Percentiles rank a stretch among this genome's conserved stretches.
These are phyloP conservation scores for Loripinus fragilis DNA, from an alignment of 2,888 invertebrate species.

Conservation along the genomic window DNA sequence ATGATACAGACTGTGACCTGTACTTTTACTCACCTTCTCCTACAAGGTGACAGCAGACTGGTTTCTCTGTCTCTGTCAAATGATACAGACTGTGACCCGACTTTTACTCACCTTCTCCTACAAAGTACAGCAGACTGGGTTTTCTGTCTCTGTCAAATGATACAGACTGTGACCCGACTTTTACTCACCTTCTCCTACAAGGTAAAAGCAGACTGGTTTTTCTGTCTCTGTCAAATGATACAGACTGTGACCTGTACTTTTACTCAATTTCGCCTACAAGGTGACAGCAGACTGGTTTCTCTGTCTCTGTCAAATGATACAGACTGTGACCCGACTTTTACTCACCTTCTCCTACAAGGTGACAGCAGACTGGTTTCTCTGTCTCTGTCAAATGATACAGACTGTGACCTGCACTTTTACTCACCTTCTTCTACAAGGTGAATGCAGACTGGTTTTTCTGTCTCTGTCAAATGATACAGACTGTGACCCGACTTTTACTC, in stretches of 20 bases:
- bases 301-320: constrained; percentile 69
- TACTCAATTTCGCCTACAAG: constrained; percentile 55
- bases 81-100: constrained; percentile 59
- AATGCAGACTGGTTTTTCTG: constrained; percentile 58
- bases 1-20: constrained; percentile 61
- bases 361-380: constrained; percentile 64
- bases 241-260: no score
- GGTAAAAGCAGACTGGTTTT: constrained; percentile 69
- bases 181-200: constrained; percentile 32
- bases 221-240: constrained; percentile 69
- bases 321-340: constrained; percentile 13
- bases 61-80: constrained; percentile 69
- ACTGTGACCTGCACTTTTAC: constrained; percentile 43
- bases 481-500: constrained; percentile 36
- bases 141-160: constrained; percentile 68
- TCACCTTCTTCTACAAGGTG: constrained; percentile 63
- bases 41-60: constrained; percentile 66
- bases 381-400: constrained; percentile 69
- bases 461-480: constrained; percentile 69
- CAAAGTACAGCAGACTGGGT: constrained; percentile 66
- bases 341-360: constrained; percentile 56
- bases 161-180: constrained; percentile 52
- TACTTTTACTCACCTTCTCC: constrained; percentile 27
- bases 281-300: constrained; percentile 67
- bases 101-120: constrained; percentile 33